Evolutionary conservation across 2,888 invertebrate species (phyloP), one percentile per base, ranked within the genome.

Genomic region (Pterostichus niger): DNA sequence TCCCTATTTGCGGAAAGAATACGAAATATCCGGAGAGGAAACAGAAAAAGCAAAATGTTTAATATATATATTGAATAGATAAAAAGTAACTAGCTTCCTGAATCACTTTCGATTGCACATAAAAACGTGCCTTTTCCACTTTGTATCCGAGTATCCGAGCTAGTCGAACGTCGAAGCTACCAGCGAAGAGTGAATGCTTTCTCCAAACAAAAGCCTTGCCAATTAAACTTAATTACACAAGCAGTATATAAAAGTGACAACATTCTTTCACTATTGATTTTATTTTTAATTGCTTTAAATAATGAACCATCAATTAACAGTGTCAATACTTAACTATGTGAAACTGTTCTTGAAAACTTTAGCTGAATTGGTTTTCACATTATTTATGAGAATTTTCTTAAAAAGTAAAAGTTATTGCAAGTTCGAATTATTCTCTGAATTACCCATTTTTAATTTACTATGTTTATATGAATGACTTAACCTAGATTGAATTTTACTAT

Each of bases 171-270:
- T 40, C 40, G 40, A 40, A 40, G 40, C 40, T 40, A 40, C 40
- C 40, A 31, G 59, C 59, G 17, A 11, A 31, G 17, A 17, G 24
- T 59, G 24, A 59, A 17, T 73, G 73, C 73, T 73, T 73, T 73
- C 73, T 46, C 73, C 31, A 49, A 73, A 73, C 49, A 73, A 73
- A 15, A 73, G 73, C 15, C 17, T 73, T n/a, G 73, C 73, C 49
- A 73, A 73, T 73, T 73, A 73, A 24, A 73, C 24, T 73, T 73
- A 73, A 73, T 73, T 73, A 73, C 73, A 73, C 44, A 46, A 46
- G 73, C 73, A 40, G 40, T 73, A n/a, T 73, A 46, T 73, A 73
- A 73, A 73, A 73, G 73, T 73, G 73, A 73, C 73, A 73, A 73
- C 35, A 64, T 64, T 73, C 73, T 73, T 73, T 73, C 73, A 73